Percentiles rank a stretch among this genome's conserved stretches.
Evolutionary conservation across 2,113 vertebrate species (phyloP).

Genomic region (Podarcis cretensis): DNA sequence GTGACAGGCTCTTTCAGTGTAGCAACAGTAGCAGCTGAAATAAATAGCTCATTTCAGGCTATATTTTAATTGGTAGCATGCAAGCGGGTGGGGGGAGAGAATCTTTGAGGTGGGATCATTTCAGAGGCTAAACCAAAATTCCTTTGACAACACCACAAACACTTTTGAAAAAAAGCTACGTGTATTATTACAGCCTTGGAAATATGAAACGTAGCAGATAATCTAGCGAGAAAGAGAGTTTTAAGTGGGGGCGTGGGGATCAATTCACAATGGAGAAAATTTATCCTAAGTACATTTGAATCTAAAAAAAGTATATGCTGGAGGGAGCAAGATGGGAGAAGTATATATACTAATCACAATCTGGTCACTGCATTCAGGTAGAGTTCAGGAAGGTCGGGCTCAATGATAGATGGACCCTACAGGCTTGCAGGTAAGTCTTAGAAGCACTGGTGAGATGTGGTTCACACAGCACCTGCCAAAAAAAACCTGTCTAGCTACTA

Average conservation of each 20-base stretch:
- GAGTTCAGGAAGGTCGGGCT: not conserved
- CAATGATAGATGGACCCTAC: not conserved
- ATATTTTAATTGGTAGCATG: conserved; percentile 60
- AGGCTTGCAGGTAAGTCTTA: not conserved
- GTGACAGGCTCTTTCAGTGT: conserved; percentile 58
- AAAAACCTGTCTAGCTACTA: not conserved
- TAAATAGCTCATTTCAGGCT: conserved; percentile 54
- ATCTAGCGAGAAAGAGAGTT: not conserved
- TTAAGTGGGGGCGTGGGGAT: conserved; percentile 1
- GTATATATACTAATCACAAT: not conserved
- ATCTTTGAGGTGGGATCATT: conserved; percentile 53
- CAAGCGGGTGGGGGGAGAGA: conserved; percentile 39
- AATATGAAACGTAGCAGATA: conserved; percentile 35
- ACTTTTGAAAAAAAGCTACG: conserved; percentile 33
- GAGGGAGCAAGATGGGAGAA: no score
- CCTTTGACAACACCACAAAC: not conserved
- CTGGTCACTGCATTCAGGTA: not conserved
- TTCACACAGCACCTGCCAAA: not conserved
- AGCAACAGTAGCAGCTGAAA: conserved; percentile 52
- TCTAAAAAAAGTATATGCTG: not conserved
- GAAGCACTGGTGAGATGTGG: not conserved
- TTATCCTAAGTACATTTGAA: not conserved
- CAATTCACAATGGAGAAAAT: not conserved
- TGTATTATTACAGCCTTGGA: not conserved
- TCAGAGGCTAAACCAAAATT: conserved; percentile 59